phyloP scores from a whole-genome alignment of 2,113 vertebrate genomes.

The Microtus pennsylvanicus region DNA sequence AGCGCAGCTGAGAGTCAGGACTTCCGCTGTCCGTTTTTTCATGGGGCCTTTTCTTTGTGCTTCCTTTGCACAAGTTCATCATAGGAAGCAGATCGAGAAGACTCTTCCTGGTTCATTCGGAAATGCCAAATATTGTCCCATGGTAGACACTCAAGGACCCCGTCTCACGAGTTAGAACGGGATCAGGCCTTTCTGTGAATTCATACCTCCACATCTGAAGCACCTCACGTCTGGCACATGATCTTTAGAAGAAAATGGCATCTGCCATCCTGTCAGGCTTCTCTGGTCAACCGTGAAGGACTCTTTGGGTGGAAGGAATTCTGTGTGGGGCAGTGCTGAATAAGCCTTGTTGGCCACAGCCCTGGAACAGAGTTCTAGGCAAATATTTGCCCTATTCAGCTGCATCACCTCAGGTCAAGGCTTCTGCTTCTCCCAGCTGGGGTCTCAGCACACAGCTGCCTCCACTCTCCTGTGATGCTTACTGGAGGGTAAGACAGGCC shows the following conservation, averaged over 20 bases:
- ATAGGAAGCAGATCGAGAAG: not conserved
- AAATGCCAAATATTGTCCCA: not conserved
- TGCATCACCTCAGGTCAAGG: not conserved
- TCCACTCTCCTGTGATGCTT: rapidly evolving
- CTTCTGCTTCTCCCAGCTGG: not conserved
- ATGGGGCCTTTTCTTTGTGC: not conserved
- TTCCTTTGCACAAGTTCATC: not conserved
- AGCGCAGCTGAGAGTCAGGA: rapidly evolving
- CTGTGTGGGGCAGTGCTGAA: rapidly evolving
- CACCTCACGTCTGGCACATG: not conserved
- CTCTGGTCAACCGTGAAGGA: rapidly evolving
- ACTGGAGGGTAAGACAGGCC: not conserved
- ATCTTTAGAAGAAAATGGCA: not conserved
- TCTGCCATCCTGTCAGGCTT: rapidly evolving
- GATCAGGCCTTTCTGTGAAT: not conserved
- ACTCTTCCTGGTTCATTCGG: rapidly evolving
- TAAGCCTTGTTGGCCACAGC: rapidly evolving
- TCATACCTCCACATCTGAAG: not conserved
- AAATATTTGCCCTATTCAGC: rapidly evolving
- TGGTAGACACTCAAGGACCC: too few relatives aligned
- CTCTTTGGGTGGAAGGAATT: rapidly evolving
- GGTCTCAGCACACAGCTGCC: too few relatives aligned
- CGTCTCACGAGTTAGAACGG: not conserved
- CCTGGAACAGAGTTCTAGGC: rapidly evolving
- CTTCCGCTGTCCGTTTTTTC: rapidly evolving